Evolutionary conservation across 1,140 invertebrate genomes (phyloP).

Genomic region (Ephestia elutella): DNA sequence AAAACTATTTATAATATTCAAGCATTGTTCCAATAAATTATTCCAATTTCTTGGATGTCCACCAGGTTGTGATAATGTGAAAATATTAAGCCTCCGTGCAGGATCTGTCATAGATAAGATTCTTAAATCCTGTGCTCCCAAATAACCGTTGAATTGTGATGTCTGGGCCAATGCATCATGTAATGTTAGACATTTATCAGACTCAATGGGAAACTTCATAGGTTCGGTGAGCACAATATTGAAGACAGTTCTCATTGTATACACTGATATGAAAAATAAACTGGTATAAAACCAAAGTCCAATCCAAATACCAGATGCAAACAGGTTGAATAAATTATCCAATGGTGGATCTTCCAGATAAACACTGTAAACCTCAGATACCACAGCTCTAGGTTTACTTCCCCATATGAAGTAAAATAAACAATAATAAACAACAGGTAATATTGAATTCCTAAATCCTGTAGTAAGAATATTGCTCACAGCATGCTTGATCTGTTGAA

Average conservation of each 20-base stretch:
- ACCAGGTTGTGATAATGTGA: constrained; percentile 83
- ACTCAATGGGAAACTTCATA: constrained; percentile 76
- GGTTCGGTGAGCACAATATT: constrained; percentile 81
- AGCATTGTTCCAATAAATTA: constrained; percentile 76
- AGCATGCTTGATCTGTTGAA: constrained; percentile 77
- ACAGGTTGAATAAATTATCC: constrained; percentile 70
- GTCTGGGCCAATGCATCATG: constrained; percentile 76
- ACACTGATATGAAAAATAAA: constrained; percentile 80
- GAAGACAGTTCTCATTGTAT: constrained; percentile 80
- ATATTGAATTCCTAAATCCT: constrained; percentile 75
- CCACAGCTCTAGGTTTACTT: constrained; percentile 52
- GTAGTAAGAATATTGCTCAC: constrained; percentile 74
- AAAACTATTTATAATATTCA: constrained; percentile 77
- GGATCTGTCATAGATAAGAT: constrained; percentile 76
- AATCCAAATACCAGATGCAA: constrained; percentile 75
- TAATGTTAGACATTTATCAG: constrained; percentile 49
- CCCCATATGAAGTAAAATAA: constrained; percentile 77
- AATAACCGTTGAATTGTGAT: constrained; percentile 80
- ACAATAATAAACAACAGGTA: constrained; percentile 77
- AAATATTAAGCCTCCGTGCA: constrained; percentile 76
- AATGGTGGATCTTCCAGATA: constrained; percentile 73
- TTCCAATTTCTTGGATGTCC: constrained; percentile 89
- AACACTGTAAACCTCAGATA: constrained; percentile 67
- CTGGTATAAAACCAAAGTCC: constrained; percentile 80
- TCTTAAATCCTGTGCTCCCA: constrained; percentile 81